Conservation (phyloP, 2,797 vertebrate genomes). For the Acropternis orthonyx region DNA sequence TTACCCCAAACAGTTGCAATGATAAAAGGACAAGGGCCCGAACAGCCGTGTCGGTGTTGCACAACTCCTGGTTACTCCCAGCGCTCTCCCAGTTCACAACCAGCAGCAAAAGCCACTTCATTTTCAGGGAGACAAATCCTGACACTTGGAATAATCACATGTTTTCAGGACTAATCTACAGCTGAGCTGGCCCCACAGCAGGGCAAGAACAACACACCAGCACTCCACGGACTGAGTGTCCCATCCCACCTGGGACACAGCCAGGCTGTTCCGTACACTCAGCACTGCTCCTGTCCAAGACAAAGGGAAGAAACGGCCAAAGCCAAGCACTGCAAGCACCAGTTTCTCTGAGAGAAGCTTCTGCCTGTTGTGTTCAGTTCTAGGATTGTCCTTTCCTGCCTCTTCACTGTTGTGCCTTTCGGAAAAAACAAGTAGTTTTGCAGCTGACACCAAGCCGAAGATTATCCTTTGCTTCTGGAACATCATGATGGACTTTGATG, state of each 20-base stretch:
- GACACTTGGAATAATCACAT: not conserved
- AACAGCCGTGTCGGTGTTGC: not conserved
- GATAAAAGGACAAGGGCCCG: constrained; percentile 24
- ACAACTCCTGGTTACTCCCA: not conserved
- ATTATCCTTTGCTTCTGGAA: not conserved
- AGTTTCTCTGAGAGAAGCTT: not conserved
- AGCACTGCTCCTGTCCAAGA: not conserved
- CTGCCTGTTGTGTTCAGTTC: not conserved
- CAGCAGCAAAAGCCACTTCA: not conserved
- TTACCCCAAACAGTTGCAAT: constrained; percentile 22
- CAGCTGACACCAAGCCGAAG: not conserved
- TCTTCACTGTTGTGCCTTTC: not conserved
- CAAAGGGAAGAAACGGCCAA: rapidly evolving
- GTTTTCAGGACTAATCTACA: not conserved
- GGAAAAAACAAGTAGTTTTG: not conserved
- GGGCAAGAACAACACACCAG: not conserved
- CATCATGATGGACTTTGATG: rapidly evolving
- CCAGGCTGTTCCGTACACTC: not conserved
- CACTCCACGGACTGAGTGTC: rapidly evolving
- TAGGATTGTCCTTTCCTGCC: not conserved
- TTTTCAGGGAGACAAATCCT: not conserved
- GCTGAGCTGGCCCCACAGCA: not conserved
- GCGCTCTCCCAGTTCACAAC: not conserved
- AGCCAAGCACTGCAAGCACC: not conserved
- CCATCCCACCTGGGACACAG: not conserved